Percentiles rank a stretch among this genome's conserved stretches.
Evolutionary conservation across 2,888 invertebrate genomes (phyloP).

Genomic region (Cepaea hortensis): DNA sequence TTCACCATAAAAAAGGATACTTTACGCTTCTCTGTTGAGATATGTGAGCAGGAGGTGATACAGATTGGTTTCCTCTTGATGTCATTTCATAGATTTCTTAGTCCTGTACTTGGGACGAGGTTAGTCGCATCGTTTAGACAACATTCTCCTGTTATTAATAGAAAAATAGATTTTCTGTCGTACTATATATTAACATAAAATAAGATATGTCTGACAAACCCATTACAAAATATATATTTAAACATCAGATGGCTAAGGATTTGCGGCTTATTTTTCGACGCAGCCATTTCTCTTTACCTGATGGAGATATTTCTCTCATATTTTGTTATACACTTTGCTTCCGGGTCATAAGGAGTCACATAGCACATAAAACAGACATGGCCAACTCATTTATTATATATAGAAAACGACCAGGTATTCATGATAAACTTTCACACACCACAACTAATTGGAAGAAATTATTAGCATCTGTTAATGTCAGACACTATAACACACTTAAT

Average conservation of each 20-base stretch:
- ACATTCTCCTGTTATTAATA: slow-evolving; percentile 68
- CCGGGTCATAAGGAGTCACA: slow-evolving; percentile 56
- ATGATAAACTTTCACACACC: too few relatives aligned
- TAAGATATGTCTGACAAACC: slow-evolving; percentile 4
- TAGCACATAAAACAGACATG: too few relatives aligned
- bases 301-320: slow-evolving; percentile 71
- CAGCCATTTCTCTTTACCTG: slow-evolving; percentile 72
- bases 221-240: slow-evolving; percentile 7
- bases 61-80: slow-evolving; percentile 68
- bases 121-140: slow-evolving; percentile 72
- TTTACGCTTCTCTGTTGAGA: slow-evolving; percentile 60
- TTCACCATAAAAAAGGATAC: slow-evolving; percentile 60
- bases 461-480: too few relatives aligned
- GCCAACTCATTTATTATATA: too few relatives aligned
- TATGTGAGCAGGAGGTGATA: slow-evolving; percentile 68
- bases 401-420: too few relatives aligned
- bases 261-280: slow-evolving; percentile 60
- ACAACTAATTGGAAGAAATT: too few relatives aligned
- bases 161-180: slow-evolving; percentile 56
- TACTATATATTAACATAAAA: slow-evolving; percentile 5
- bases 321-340: slow-evolving; percentile 61
- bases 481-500: too few relatives aligned
- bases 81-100: slow-evolving; percentile 71
- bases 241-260: slow-evolving; percentile 65
- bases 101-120: slow-evolving; percentile 69